A percentile compares a stretch with the other conserved stretches of the same genome.
phyloP scores from a whole-genome alignment of 2,888 invertebrate species.

The Cabera pusaria region DNA sequence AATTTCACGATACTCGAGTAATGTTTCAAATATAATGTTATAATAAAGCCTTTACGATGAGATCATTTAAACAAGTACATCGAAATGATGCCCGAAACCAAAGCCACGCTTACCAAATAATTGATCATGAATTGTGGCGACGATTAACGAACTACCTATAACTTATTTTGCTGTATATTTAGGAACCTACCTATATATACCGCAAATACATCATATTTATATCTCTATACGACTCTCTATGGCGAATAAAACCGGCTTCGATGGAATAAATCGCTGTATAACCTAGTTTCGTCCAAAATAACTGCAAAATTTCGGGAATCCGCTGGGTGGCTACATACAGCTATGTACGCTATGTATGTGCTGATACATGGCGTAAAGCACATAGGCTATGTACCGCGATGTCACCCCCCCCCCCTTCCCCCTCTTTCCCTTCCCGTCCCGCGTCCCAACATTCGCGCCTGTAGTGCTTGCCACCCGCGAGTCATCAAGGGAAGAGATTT shows the following conservation, averaged over 20 bases:
- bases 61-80: too few relatives aligned
- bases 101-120: too few relatives aligned
- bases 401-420: conserved; percentile 51
- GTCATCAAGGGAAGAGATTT: conserved; percentile 53
- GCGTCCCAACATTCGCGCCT: conserved; percentile 61
- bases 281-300: conserved; percentile 82
- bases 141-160: too few relatives aligned
- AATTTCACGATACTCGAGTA: too few relatives aligned
- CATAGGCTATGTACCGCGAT: conserved; percentile 71
- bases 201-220: too few relatives aligned
- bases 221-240: too few relatives aligned
- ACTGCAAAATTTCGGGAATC: conserved; percentile 80
- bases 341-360: conserved; percentile 69
- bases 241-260: conserved; percentile 17
- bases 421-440: conserved; percentile 46
- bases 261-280: conserved; percentile 73
- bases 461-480: conserved; percentile 74
- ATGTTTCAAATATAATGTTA: too few relatives aligned
- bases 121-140: too few relatives aligned
- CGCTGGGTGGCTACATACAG: conserved; percentile 31
- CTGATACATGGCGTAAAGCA: conserved; percentile 68
- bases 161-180: too few relatives aligned
- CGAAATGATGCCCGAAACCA: too few relatives aligned
- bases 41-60: too few relatives aligned
- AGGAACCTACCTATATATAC: too few relatives aligned